phyloP scores from a whole-genome alignment of 2,888 invertebrate genomes.

The Heliothis peltigera region DNA sequence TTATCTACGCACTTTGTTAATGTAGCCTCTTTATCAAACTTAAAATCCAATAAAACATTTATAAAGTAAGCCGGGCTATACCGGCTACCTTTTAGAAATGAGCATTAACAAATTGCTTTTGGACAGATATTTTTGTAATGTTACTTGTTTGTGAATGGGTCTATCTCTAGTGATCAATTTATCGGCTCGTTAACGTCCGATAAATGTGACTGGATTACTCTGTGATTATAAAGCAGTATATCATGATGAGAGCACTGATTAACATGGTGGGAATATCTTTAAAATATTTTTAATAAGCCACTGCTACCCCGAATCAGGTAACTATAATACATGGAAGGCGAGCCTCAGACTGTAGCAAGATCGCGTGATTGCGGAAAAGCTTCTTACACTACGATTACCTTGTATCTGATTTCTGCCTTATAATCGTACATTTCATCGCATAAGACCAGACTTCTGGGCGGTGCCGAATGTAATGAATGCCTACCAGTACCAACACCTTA shows the following conservation, averaged over 20 bases:
- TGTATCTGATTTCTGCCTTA: slow-evolving; percentile 76
- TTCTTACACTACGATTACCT: slow-evolving; percentile 75
- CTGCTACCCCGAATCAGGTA: slow-evolving; percentile 25
- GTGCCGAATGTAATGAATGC: slow-evolving; percentile 76
- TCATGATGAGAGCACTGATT: slow-evolving; percentile 81
- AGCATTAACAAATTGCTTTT: slow-evolving; percentile 83
- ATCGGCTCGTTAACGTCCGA: slow-evolving; percentile 85
- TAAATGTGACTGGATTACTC: slow-evolving; percentile 82
- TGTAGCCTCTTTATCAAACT: slow-evolving; percentile 80
- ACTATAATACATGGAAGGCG: slow-evolving; percentile 32
- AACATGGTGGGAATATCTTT: slow-evolving; percentile 77
- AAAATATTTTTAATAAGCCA: slow-evolving; percentile 59
- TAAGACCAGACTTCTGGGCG: slow-evolving; percentile 75
- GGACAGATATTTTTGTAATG: slow-evolving; percentile 84
- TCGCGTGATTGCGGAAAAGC: slow-evolving; percentile 80
- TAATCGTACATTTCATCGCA: slow-evolving; percentile 81
- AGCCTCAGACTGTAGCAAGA: slow-evolving; percentile 50
- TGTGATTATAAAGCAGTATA: slow-evolving; percentile 84
- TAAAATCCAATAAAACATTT: slow-evolving; percentile 75
- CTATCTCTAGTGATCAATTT: slow-evolving; percentile 85
- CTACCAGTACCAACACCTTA: slow-evolving; percentile 78
- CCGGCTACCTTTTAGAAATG: slow-evolving; percentile 80
- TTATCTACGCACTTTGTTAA: slow-evolving; percentile 81
- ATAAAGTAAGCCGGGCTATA: slow-evolving; percentile 68
- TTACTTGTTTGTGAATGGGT: slow-evolving; percentile 81